A percentile compares a stretch with the other conserved stretches of the same genome.
Conservation (phyloP, 2,113 vertebrate species). For the Talpa occidentalis region DNA sequence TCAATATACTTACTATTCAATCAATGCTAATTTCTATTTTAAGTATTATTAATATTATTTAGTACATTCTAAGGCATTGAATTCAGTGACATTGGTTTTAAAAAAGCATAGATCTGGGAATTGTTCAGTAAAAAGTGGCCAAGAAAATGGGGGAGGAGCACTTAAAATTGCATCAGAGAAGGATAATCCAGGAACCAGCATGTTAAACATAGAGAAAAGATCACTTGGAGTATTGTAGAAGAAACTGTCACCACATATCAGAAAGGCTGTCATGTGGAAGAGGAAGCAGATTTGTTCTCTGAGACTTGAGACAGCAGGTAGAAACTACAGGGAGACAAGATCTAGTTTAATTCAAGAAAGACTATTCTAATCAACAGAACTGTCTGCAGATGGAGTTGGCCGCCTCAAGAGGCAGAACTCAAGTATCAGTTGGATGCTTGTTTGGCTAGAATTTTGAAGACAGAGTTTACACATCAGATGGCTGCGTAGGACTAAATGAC, state of each 20-base stretch:
- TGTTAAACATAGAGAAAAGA: slow-evolving; percentile 39
- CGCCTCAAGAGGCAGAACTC: not conserved
- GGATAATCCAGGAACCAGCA: slow-evolving; percentile 7
- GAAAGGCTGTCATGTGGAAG: slow-evolving; percentile 51
- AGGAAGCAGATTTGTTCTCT: slow-evolving; percentile 61
- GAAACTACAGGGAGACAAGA: slow-evolving; percentile 35
- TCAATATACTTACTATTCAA: not conserved
- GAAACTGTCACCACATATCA: slow-evolving; percentile 55
- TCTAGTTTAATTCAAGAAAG: slow-evolving; percentile 46
- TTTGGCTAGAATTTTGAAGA: slow-evolving; percentile 47
- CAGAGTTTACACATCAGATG: not conserved
- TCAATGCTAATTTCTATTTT: not conserved
- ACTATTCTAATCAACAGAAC: slow-evolving; percentile 46
- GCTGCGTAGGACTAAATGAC: not conserved
- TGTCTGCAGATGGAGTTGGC: slow-evolving; percentile 24
- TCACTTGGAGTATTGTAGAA: slow-evolving; percentile 21
- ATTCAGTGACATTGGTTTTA: not conserved
- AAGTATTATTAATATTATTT: not conserved
- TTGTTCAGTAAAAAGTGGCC: not conserved
- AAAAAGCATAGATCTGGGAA: not conserved
- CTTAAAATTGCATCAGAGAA: slow-evolving; percentile 20
- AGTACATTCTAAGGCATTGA: not conserved
- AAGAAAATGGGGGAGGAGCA: not conserved
- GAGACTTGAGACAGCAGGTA: not conserved
- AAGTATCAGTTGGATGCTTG: slow-evolving; percentile 7